Evolutionary conservation across 2,113 vertebrate genomes (phyloP), one percentile per base, ranked within the genome.

Genomic region (Chrysemys picta): DNA sequence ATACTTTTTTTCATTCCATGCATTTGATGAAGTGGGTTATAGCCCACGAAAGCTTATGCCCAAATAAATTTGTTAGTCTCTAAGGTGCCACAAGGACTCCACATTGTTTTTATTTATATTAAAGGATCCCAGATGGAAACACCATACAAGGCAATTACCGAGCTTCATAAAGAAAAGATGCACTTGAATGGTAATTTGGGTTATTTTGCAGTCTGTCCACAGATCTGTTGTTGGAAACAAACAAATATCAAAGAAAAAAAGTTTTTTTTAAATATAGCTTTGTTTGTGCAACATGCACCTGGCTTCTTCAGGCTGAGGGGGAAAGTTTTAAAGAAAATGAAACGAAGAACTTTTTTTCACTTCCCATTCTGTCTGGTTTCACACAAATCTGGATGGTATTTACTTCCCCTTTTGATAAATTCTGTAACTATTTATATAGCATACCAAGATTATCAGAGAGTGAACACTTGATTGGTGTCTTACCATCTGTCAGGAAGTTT

Each of bases 291-390:
- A 80, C 13, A 9, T 11, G 81, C 97, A 96, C 94, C 96, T 96
- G 97, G 80, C 52, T 16, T 38, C 14, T 78, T 38, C 82, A 35
- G 62, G 54, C 53, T 25, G 29, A 0, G 65, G n/a, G 5, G 57
- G 82, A 62, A 93, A 89, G 89, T 78, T n/a, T 0, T 80, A 35
- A 81, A 31, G 62, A 65, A 50, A 82, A 45, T 0, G 27, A 35
- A 0, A 59, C 0, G 22, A 31, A 27, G 84, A 83, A 81, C 53
- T 91, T 82, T 16, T 79, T 97, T 93, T 97, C 95, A 88, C 87
- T 97, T 97, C 97, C 87, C 87, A 8, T 87, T 94, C 85, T 75
- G 93, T 95, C 94, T 93, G 83, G 85, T 95, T 95, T 96, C 88
- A 78, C 25, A 53, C 35, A 14, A 52, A 7, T 38, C 76, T n/a